A percentile compares a stretch with the other conserved stretches of the same genome.
Conservation (phyloP, 2,888 invertebrate genomes). For the Andrena bucephala region DNA sequence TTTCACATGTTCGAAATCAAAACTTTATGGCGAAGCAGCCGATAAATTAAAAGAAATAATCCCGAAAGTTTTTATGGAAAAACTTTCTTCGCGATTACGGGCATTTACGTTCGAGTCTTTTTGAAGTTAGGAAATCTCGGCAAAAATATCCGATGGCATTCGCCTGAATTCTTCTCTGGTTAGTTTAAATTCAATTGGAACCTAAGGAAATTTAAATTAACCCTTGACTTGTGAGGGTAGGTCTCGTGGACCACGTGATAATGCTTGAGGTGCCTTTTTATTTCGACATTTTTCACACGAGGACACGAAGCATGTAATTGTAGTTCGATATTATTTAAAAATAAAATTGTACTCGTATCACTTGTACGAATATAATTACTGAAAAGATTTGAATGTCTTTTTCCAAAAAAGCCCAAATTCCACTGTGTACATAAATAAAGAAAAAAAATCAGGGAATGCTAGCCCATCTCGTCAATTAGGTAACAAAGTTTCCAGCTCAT, state of each 20-base stretch:
- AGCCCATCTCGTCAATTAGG: too few species aligned
- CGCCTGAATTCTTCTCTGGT: background rate
- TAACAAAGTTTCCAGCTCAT: too few species aligned
- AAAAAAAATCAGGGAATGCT: too few species aligned
- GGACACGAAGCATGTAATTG: too few species aligned
- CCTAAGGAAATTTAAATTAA: background rate
- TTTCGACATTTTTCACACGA: too few species aligned
- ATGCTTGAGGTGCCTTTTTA: too few species aligned
- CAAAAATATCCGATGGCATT: slow-evolving; percentile 5
- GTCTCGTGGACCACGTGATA: background rate
- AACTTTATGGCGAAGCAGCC: background rate
- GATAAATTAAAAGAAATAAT: slow-evolving; percentile 29
- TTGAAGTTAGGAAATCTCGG: background rate
- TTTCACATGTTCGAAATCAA: background rate
- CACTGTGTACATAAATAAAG: too few species aligned
- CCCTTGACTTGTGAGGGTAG: background rate
- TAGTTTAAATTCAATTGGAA: background rate
- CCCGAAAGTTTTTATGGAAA: slow-evolving; percentile 20
- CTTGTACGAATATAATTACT: too few species aligned
- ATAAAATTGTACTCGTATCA: too few species aligned
- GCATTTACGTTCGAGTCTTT: background rate
- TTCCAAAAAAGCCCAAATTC: too few species aligned
- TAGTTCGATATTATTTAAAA: too few species aligned
- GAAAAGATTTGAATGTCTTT: too few species aligned
- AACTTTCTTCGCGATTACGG: slow-evolving; percentile 16